Conservation (phyloP, 1,140 invertebrate species). For the Euschistus heros region DNA sequence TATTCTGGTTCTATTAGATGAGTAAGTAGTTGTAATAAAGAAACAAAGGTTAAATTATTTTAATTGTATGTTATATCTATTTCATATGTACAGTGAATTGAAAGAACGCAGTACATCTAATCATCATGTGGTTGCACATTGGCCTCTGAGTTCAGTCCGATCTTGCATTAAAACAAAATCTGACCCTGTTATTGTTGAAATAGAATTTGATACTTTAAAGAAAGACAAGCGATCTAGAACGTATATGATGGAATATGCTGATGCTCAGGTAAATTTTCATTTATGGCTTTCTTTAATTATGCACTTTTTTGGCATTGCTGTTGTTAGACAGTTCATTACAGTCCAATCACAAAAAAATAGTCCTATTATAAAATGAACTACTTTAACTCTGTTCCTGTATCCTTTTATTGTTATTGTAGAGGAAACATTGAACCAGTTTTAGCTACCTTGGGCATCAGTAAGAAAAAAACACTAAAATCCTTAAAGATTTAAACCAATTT, state of each 20-base stretch:
- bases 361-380: too few species aligned
- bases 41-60: background rate
- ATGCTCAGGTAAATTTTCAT: conserved; percentile 39
- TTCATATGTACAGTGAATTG: conserved; percentile 27
- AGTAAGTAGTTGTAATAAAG: background rate
- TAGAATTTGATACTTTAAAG: conserved; percentile 49
- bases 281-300: too few species aligned
- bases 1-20: conserved; percentile 18
- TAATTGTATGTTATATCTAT: conserved; percentile 3
- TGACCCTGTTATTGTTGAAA: conserved; percentile 41
- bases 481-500: too few species aligned
- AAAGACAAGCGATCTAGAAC: conserved; percentile 43
- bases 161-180: conserved; percentile 41
- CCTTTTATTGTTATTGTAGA: too few species aligned
- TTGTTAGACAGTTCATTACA: too few species aligned
- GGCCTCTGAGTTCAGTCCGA: conserved; percentile 44
- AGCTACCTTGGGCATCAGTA: too few species aligned
- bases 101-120: conserved; percentile 39
- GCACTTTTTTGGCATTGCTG: too few species aligned
- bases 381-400: too few species aligned
- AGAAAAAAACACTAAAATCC: too few species aligned
- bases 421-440: too few species aligned
- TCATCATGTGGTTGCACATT: conserved; percentile 42
- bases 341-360: too few species aligned
- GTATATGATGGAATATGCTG: conserved; percentile 43